Conservation (phyloP, 2,797 vertebrate species). For the Periophthalmus magnuspinnatus region DNA sequence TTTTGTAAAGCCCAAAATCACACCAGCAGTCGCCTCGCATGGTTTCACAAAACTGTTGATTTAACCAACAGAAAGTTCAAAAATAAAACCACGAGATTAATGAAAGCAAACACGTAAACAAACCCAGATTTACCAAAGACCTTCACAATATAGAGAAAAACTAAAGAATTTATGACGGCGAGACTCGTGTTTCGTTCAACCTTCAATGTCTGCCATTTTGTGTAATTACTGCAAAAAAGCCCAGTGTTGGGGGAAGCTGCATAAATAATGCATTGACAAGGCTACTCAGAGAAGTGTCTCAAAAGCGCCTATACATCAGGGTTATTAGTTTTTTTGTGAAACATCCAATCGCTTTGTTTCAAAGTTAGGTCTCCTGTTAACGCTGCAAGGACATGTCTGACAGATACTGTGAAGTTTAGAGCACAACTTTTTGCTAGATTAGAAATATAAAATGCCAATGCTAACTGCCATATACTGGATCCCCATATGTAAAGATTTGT, state of each 20-base stretch:
- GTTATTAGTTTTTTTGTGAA: neutral
- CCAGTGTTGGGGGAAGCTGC: neutral
- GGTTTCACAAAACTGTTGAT: no score
- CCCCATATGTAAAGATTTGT: no score
- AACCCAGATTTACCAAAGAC: neutral
- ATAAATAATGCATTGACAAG: constrained; percentile 6
- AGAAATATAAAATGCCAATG: neutral
- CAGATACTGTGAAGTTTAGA: neutral
- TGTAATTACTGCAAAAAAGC: constrained; percentile 8
- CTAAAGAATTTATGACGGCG: neutral
- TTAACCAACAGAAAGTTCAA: no score
- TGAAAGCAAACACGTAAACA: neutral
- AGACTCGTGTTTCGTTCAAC: neutral
- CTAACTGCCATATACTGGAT: neutral
- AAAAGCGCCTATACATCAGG: constrained; percentile 3
- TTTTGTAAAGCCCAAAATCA: no score
- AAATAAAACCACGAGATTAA: no score
- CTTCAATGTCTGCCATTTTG: constrained; percentile 18
- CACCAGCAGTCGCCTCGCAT: no score
- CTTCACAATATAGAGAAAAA: neutral
- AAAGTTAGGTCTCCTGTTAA: neutral
- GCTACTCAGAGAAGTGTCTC: constrained; percentile 2
- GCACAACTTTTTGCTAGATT: neutral
- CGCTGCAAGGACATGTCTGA: neutral
- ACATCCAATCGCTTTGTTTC: neutral